These are phyloP conservation scores for Coreius guichenoti DNA, from an alignment of 2,797 vertebrate species.

Conservation along the genomic window DNA sequence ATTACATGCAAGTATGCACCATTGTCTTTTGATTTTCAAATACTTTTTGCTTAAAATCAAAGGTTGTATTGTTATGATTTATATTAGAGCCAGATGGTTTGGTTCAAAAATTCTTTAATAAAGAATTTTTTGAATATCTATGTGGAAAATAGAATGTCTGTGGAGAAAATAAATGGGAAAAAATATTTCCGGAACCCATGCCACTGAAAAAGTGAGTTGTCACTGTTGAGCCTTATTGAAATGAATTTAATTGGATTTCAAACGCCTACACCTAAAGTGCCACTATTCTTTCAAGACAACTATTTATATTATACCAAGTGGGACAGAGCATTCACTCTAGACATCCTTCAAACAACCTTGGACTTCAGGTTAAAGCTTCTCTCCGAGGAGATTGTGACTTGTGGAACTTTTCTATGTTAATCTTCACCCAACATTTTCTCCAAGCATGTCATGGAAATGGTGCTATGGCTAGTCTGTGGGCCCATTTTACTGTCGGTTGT, in stretches of 20 bases:
- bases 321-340: neutral
- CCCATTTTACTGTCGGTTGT: neutral
- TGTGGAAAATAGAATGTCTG: neutral
- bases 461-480: neutral
- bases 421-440: conserved; percentile 10
- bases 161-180: neutral
- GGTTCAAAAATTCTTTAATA: neutral
- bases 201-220: neutral
- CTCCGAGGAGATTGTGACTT: neutral
- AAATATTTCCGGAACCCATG: neutral
- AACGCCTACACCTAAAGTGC: neutral
- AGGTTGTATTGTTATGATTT: neutral
- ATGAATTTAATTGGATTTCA: neutral
- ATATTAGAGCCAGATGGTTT: neutral
- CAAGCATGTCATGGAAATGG: conserved; percentile 11
- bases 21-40: neutral
- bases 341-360: conserved; percentile 5
- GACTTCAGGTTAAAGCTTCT: neutral
- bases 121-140: neutral
- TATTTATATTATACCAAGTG: conserved; percentile 16
- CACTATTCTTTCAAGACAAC: neutral
- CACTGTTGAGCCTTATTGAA: neutral
- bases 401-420: conserved; percentile 1
- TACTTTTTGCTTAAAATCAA: neutral
- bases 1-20: neutral